A percentile compares a stretch with the other conserved stretches of the same genome.
Evolutionary conservation across 1,140 invertebrate species (phyloP).

Genomic region (Ceratoteleas bidentatus): DNA sequence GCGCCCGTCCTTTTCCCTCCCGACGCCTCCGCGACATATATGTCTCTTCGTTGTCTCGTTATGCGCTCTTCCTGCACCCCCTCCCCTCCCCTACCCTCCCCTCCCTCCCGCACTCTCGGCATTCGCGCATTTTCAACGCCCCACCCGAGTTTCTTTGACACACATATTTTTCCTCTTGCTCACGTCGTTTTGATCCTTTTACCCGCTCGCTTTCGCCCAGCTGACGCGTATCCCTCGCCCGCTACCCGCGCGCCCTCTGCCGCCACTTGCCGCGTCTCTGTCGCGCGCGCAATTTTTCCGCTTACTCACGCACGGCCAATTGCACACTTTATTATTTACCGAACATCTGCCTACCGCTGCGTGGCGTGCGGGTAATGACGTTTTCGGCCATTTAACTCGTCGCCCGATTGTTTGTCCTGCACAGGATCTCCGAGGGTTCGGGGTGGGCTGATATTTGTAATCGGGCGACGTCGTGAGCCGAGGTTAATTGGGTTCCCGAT

Average conservation of each 20-base stretch:
- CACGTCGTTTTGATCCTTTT: constrained; percentile 56
- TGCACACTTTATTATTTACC: constrained; percentile 67
- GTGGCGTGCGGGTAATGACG: constrained; percentile 27
- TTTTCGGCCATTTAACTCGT: constrained; percentile 34
- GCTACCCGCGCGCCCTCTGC: background rate
- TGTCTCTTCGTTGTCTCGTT: constrained; percentile 62
- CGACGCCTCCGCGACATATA: constrained; percentile 33
- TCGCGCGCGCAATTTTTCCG: constrained; percentile 35
- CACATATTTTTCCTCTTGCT: constrained; percentile 45
- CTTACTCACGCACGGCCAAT: constrained; percentile 57
- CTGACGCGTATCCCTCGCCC: constrained; percentile 56
- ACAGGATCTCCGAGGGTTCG: background rate
- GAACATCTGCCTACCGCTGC: constrained; percentile 32
- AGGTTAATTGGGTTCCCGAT: constrained; percentile 23
- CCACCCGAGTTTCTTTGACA: constrained; percentile 48
- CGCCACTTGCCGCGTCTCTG: background rate
- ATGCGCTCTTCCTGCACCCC: constrained; percentile 34
- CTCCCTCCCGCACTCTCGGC: constrained; percentile 6
- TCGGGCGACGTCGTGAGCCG: background rate
- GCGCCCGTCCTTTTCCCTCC: constrained; percentile 32
- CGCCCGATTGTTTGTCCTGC: constrained; percentile 34
- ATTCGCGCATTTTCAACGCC: constrained; percentile 42
- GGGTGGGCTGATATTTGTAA: constrained; percentile 2
- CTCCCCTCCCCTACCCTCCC: background rate
- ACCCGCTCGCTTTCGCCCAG: constrained; percentile 49